A percentile compares a stretch with the other conserved stretches of the same genome.
Conservation (phyloP, 2,797 vertebrate species). For the Tiaroga cobitis region DNA sequence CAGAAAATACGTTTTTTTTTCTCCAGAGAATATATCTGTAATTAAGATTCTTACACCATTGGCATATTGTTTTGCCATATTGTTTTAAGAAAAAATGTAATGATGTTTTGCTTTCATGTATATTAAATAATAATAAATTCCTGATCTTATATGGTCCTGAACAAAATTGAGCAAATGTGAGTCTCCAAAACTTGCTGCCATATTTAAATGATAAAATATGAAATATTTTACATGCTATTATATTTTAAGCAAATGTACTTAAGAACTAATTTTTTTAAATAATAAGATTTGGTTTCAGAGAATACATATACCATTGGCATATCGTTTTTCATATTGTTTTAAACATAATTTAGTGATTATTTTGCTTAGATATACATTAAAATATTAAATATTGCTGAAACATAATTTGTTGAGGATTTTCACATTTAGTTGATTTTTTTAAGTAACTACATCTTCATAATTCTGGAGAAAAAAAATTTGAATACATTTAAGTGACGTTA, state of each 20-base stretch:
- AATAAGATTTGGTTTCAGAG: neutral
- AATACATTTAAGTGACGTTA: neutral
- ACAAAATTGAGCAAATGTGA: neutral
- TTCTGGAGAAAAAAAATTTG: accelerated
- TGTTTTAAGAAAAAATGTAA: neutral
- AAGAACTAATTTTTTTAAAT: neutral
- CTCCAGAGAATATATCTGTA: neutral
- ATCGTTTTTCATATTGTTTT: neutral
- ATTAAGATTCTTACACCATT: neutral
- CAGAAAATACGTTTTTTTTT: neutral
- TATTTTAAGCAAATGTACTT: neutral
- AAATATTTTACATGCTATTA: neutral
- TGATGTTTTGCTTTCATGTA: neutral
- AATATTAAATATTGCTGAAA: neutral
- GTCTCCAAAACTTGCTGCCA: neutral
- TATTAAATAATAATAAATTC: neutral
- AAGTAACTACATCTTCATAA: neutral
- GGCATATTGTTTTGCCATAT: neutral
- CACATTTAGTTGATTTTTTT: neutral
- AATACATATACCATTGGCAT: neutral
- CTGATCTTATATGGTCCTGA: neutral
- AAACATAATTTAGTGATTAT: neutral
- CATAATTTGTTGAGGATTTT: neutral
- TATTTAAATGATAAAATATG: neutral
- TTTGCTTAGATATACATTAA: neutral